phyloP scores from a whole-genome alignment of 2,797 vertebrate species.

The Microchirus variegatus region DNA sequence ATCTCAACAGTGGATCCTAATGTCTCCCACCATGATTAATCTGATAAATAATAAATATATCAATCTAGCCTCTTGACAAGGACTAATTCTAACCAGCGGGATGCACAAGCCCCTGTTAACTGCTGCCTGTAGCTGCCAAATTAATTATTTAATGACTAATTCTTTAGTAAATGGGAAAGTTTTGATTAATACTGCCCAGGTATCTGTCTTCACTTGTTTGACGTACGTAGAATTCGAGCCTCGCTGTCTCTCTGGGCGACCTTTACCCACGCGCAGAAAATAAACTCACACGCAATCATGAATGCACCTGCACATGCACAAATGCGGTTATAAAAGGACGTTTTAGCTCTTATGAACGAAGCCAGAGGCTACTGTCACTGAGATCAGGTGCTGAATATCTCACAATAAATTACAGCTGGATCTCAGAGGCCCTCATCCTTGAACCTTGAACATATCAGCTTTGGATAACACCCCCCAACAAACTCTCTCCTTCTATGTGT shows the following conservation, averaged over 20 bases:
- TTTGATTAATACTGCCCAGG: conserved; percentile 98
- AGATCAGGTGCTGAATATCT: conserved; percentile 91
- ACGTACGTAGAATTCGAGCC: conserved; percentile 92
- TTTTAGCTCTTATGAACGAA: conserved; percentile 76
- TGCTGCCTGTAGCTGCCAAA: conserved; percentile 93
- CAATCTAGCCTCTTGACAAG: conserved; percentile 99
- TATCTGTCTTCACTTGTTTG: conserved; percentile 94
- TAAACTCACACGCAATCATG: conserved; percentile 9
- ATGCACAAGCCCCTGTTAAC: conserved; percentile 92
- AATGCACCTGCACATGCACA: neutral
- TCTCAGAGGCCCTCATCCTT: conserved; percentile 83
- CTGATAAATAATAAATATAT: conserved; percentile 99
- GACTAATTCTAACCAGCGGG: conserved; percentile 99
- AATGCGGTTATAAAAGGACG: conserved; percentile 45
- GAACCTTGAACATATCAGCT: conserved; percentile 79
- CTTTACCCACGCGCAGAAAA: conserved; percentile 37
- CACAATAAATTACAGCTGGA: conserved; percentile 93
- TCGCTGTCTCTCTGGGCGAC: conserved; percentile 63
- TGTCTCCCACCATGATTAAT: conserved; percentile 97
- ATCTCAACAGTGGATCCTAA: conserved; percentile 88
- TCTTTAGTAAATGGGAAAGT: conserved; percentile 98
- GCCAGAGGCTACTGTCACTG: conserved; percentile 92
- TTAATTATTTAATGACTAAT: conserved; percentile 99
- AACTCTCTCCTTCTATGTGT: conserved; percentile 5
- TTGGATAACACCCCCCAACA: conserved; percentile 76